Conservation (phyloP, 2,888 invertebrate species). For the Clanis bilineata region DNA sequence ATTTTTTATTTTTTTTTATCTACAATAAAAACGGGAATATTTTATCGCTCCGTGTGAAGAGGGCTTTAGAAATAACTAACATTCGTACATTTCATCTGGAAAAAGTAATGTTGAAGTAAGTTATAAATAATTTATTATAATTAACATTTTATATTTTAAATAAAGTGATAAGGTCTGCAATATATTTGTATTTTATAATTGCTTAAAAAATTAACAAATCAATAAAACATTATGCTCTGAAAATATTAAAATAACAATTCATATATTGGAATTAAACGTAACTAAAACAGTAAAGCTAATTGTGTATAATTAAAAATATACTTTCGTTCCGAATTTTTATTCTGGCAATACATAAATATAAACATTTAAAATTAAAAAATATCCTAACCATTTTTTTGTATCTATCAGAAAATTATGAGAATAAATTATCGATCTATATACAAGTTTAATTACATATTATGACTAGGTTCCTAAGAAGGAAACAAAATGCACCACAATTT, state of each 20-base stretch:
- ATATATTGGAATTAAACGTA: too few species aligned
- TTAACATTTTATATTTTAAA: not conserved
- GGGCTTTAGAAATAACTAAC: not conserved
- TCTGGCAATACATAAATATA: not conserved
- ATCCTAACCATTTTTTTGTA: not conserved
- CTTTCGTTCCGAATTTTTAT: not conserved
- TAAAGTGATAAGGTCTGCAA: not conserved
- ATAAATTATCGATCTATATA: constrained; percentile 45
- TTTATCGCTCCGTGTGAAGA: not conserved
- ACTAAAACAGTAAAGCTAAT: not conserved
- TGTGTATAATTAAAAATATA: not conserved
- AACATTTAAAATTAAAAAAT: not conserved
- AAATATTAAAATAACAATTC: too few species aligned
- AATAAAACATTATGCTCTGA: too few species aligned
- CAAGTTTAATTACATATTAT: constrained; percentile 54
- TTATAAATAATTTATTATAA: not conserved
- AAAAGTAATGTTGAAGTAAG: not conserved
- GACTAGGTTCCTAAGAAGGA: constrained; percentile 69
- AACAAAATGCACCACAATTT: constrained; percentile 68
- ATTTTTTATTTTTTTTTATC: too few species aligned
- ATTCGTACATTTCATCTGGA: not conserved
- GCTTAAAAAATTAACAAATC: too few species aligned
- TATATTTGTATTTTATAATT: not conserved
- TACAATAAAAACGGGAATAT: too few species aligned
- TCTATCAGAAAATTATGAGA: constrained; percentile 32